Evolutionary conservation across 2,888 invertebrate species (phyloP).

Genomic region (Cheilosia variabilis): DNA sequence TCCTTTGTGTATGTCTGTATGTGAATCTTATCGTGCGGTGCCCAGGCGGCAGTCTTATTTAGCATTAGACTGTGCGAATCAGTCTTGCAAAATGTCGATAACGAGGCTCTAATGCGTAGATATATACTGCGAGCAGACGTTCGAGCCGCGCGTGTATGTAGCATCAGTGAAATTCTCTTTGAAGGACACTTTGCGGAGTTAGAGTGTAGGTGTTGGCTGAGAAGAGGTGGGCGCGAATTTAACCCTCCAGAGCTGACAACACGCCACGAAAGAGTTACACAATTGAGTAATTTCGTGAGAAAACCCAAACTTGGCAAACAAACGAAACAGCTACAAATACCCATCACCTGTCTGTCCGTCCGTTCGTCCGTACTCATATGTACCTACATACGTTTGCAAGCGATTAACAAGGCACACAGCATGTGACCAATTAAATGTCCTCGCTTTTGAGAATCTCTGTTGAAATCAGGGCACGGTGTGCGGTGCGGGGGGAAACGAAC

Average conservation of each 20-base stretch:
- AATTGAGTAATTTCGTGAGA: conserved; percentile 48
- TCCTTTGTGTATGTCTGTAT: background rate
- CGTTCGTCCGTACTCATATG: background rate
- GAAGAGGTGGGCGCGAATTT: background rate
- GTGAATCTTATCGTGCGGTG: conserved; percentile 33
- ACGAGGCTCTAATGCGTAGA: conserved; percentile 4
- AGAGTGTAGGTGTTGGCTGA: background rate
- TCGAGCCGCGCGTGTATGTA: background rate
- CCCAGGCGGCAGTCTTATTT: conserved; percentile 41
- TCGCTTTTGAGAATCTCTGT: conserved; percentile 19
- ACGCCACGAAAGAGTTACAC: conserved; percentile 41
- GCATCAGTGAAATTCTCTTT: background rate
- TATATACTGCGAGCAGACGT: background rate
- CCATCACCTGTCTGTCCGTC: conserved; percentile 28
- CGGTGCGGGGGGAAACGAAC: background rate
- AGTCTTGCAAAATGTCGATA: conserved; percentile 63
- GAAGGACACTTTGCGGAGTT: conserved; percentile 9
- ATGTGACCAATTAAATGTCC: conserved; percentile 63
- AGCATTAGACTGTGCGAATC: conserved; percentile 36
- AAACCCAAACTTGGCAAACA: conserved; percentile 33
- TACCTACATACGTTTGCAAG: background rate
- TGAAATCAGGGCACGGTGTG: background rate
- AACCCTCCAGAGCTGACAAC: conserved; percentile 8
- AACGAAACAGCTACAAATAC: background rate
- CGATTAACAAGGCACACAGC: conserved; percentile 56